A percentile compares a stretch with the other conserved stretches of the same genome.
These are phyloP conservation scores for Vimba vimba DNA, from an alignment of 2,113 vertebrate species.

Conservation along the genomic window DNA sequence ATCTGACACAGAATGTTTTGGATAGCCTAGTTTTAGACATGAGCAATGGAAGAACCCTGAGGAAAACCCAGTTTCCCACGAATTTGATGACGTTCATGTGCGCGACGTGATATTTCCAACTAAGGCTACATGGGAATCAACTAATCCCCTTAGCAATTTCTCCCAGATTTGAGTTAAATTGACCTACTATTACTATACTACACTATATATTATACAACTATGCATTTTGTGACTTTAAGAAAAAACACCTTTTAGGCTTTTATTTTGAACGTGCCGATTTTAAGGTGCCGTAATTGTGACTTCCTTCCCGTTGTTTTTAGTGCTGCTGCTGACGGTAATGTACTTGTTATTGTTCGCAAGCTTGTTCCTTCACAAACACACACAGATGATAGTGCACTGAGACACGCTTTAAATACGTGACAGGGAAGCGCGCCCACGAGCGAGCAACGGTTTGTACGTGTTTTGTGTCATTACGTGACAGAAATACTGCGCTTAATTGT, in stretches of 20 bases:
- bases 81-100: too few species aligned
- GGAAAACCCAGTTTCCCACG: too few species aligned
- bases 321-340: slow-evolving; percentile 51
- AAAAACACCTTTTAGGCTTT: background rate
- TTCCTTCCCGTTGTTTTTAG: background rate
- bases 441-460: slow-evolving; percentile 71
- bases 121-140: too few species aligned
- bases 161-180: background rate
- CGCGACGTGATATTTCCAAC: too few species aligned
- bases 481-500: background rate
- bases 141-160: background rate
- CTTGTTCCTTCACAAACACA: slow-evolving; percentile 8
- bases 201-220: background rate
- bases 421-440: slow-evolving; percentile 67
- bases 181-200: too few species aligned
- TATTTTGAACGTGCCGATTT: slow-evolving; percentile 7
- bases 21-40: too few species aligned
- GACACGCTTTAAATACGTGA: slow-evolving; percentile 65
- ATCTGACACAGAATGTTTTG: background rate
- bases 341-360: slow-evolving; percentile 79
- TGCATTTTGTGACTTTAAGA: background rate
- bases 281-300: slow-evolving; percentile 37
- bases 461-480: slow-evolving; percentile 14
- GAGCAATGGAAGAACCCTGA: background rate
- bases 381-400: background rate